Evolutionary conservation across 2,797 vertebrate genomes (phyloP), one percentile per base, ranked within the genome.

Genomic region (Tokudaia muenninki): DNA sequence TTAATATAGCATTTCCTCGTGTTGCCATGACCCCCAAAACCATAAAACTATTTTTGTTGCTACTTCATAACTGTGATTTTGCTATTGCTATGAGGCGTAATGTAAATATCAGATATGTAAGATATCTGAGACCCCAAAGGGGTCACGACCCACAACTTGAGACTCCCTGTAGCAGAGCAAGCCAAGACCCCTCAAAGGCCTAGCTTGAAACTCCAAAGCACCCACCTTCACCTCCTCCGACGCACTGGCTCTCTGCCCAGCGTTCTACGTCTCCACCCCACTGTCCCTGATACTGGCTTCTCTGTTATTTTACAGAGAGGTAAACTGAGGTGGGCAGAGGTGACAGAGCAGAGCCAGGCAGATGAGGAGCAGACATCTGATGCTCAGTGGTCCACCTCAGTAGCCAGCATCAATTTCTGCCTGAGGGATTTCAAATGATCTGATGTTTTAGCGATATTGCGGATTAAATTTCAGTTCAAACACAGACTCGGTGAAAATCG

Each of bases 231-330:
- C n/a, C 34, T 37, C 10, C 47, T 34, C 61, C 29, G 2, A 10
- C 0, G 1, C 0, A 0, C 44, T 2, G 31, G 0, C 14, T 29
- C 34, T 70, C 14, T 2, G 37, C 47, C 29, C 0, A 6, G 2
- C 2, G 0, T 57, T 31, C 22, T 24, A 3, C 3, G 0, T 0
- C 1, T 17, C 1, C 21, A 10, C 5, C 29, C n/a, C 3, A 19
- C 44, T 47, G 67, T n/a, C 9, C 50, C n/a, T 31, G 7, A 29
- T 31, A 0, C 0, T 26, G 63, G 47, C 87, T 41, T 74, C 6
- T 29, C 2, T 4, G 0, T 3, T 14, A 1, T 47, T 52, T n/a
- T 21, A 41, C 63, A 70, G 72, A 57, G 13, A 55, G 47, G 44
- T 29, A 57, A 72, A 72, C 34, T 1, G 37, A 82, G 61, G 12